These are phyloP conservation scores for Sitobion miscanthi DNA, from an alignment of 1,140 invertebrate species.

Conservation along the genomic window DNA sequence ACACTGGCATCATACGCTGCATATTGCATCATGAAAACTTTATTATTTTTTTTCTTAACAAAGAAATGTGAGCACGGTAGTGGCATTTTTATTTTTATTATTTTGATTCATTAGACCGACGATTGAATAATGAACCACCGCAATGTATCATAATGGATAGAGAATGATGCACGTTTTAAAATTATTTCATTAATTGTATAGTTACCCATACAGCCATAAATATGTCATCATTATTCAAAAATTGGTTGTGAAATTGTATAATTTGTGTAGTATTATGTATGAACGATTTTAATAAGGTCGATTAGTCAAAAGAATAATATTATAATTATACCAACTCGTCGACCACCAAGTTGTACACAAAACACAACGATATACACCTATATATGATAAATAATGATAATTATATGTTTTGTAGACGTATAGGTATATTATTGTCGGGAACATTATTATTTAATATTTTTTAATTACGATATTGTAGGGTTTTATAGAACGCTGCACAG, in stretches of 20 bases:
- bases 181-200: background rate
- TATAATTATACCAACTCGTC: background rate
- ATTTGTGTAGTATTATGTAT: background rate
- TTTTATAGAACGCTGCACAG: background rate
- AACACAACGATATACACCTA: background rate
- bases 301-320: background rate
- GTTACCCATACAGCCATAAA: background rate
- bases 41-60: background rate
- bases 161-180: background rate
- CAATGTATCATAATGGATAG: background rate
- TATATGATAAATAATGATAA: background rate
- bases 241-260: background rate
- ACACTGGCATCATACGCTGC: background rate
- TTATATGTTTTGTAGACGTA: background rate
- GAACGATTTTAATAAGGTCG: background rate
- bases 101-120: background rate
- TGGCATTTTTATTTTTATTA: background rate
- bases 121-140: background rate
- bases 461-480: background rate
- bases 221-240: background rate
- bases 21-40: slow-evolving; percentile 11
- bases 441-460: slow-evolving; percentile 9
- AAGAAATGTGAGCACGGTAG: background rate
- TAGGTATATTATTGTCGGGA: background rate
- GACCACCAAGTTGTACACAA: background rate